These are phyloP conservation scores for Blastobasis lacticolella DNA, from an alignment of 2,888 invertebrate species.

Conservation along the genomic window DNA sequence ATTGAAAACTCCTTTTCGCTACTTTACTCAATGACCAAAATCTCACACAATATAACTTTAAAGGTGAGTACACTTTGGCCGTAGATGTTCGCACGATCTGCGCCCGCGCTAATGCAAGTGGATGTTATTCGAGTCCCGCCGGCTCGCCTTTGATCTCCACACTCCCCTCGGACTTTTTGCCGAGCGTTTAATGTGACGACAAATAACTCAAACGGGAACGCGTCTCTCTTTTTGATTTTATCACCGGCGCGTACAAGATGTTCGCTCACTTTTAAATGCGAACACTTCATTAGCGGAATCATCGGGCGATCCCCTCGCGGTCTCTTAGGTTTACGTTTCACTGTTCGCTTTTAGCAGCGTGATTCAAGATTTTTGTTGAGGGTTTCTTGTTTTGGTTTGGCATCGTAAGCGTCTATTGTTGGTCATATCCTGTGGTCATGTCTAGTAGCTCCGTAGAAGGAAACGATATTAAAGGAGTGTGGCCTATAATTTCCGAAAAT, in stretches of 20 bases:
- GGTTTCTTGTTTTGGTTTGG: no score
- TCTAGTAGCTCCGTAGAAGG: no score
- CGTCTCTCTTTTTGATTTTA: conserved; percentile 59
- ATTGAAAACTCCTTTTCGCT: no score
- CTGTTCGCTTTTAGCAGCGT: conserved; percentile 23
- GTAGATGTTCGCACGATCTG: no score
- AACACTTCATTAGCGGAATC: conserved; percentile 66
- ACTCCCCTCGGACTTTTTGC: conserved; percentile 53
- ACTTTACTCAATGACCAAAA: no score
- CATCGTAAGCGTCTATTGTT: no score
- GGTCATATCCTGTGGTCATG: no score
- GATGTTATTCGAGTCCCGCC: conserved; percentile 57
- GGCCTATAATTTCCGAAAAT: no score
- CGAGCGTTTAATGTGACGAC: conserved; percentile 67
- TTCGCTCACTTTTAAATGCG: conserved; percentile 50
- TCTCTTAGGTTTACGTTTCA: conserved; percentile 32
- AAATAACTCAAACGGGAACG: conserved; percentile 66
- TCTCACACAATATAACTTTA: no score
- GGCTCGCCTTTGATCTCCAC: conserved; percentile 63
- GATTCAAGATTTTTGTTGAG: no score
- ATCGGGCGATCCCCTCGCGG: conserved; percentile 31
- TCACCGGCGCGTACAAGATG: conserved; percentile 44
- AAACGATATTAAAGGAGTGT: no score
- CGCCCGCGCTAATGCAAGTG: conserved; percentile 16
- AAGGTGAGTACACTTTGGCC: no score